Percentiles rank a stretch among this genome's conserved stretches.
phyloP scores from a whole-genome alignment of 2,113 vertebrate species.

The Peucedramus taeniatus region DNA sequence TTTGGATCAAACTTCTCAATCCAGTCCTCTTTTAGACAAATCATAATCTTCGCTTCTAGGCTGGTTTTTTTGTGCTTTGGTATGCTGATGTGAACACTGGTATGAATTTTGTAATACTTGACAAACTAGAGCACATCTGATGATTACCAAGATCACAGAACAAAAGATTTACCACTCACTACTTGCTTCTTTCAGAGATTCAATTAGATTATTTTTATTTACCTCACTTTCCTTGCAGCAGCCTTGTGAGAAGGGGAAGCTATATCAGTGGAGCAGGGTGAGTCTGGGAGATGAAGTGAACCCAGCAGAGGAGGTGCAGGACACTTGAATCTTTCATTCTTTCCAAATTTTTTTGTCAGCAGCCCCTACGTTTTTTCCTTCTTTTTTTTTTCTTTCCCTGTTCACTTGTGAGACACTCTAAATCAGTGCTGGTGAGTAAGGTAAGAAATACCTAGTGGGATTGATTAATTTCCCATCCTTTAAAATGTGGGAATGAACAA shows the following conservation, averaged over 20 bases:
- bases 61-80: background rate
- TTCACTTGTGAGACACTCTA: background rate
- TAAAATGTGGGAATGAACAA: background rate
- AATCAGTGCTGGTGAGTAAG: background rate
- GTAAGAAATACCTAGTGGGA: background rate
- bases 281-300: background rate
- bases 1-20: background rate
- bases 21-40: background rate
- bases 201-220: background rate
- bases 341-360: background rate
- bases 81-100: background rate
- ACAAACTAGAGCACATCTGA: background rate
- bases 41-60: background rate
- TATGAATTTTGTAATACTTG: background rate
- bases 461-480: background rate
- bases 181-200: background rate
- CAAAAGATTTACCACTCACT: background rate
- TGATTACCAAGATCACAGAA: constrained; percentile 11
- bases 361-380: fast-evolving
- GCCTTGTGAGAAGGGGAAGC: background rate
- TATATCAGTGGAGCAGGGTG: background rate
- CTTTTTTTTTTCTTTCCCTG: fast-evolving
- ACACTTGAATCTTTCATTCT: background rate
- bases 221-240: background rate
- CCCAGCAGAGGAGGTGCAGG: background rate